Conservation (phyloP, 2,888 invertebrate species). For the Geotrupes spiniger region DNA sequence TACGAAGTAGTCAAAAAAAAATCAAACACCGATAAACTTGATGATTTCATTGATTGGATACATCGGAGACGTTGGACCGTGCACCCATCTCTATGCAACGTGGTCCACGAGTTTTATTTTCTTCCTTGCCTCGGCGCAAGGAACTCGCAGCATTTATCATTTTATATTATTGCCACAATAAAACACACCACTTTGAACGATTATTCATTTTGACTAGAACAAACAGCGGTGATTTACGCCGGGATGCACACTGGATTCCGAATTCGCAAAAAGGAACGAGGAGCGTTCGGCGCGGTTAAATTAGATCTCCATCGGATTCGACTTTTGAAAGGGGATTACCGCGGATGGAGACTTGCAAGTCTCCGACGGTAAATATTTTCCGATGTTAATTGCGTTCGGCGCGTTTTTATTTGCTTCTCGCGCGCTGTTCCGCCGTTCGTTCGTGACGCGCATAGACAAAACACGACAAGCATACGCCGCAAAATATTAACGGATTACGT, state of each 20-base stretch:
- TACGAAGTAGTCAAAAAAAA: too few species aligned
- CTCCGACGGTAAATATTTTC: constrained; percentile 2
- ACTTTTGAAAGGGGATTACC: constrained; percentile 2
- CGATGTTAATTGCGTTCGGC: background rate
- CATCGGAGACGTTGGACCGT: background rate
- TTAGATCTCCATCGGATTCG: constrained; percentile 4
- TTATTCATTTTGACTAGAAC: constrained; percentile 46
- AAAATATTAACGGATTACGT: constrained; percentile 1
- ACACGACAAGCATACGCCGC: background rate
- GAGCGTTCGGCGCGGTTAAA: background rate
- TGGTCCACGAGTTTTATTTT: constrained; percentile 5
- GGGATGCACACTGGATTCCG: constrained; percentile 39
- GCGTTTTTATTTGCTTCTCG: background rate
- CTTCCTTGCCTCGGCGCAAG: background rate
- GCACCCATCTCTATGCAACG: background rate
- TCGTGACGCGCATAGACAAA: background rate
- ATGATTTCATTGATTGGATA: background rate
- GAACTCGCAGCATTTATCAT: constrained; percentile 38
- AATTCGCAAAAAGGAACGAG: constrained; percentile 16
- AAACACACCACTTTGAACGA: constrained; percentile 40
- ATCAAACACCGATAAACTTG: too few species aligned
- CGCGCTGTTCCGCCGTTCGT: background rate
- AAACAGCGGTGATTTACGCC: constrained; percentile 46
- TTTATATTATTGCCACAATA: constrained; percentile 45
- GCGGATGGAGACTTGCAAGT: background rate